Conservation (phyloP, 2,797 vertebrate genomes). For the Kryptopterus vitreolus region DNA sequence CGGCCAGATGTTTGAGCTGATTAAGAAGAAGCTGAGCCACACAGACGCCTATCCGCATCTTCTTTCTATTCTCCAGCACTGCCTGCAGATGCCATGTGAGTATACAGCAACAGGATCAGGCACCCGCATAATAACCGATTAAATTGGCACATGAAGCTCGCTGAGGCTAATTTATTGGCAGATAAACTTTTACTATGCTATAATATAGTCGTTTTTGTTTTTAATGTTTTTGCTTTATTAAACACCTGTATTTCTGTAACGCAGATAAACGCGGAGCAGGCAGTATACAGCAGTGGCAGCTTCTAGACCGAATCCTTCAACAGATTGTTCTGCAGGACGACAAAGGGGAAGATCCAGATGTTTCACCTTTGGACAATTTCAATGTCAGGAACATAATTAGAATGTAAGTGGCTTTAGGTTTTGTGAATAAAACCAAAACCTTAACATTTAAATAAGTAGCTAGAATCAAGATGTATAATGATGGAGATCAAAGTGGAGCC, state of each 20-base stretch:
- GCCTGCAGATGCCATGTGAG: constrained; percentile 96
- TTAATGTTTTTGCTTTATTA: neutral
- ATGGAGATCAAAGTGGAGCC: constrained; percentile 56
- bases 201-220: neutral
- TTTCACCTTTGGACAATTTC: constrained; percentile 91
- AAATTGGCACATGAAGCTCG: no score
- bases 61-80: constrained; percentile 95
- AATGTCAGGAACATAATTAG: constrained; percentile 94
- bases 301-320: constrained; percentile 93
- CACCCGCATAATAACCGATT: neutral
- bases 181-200: no score
- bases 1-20: constrained; percentile 92
- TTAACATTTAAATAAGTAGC: no score
- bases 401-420: constrained; percentile 80
- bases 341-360: constrained; percentile 89
- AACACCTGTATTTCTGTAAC: constrained; percentile 17
- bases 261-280: constrained; percentile 87
- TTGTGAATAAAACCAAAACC: neutral
- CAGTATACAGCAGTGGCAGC: constrained; percentile 93
- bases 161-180: neutral
- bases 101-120: neutral
- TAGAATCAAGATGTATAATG: no score
- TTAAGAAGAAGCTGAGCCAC: constrained; percentile 93
- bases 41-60: constrained; percentile 95
- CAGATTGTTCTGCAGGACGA: constrained; percentile 96